Evolutionary conservation across 1,140 invertebrate genomes (phyloP), one percentile per base, ranked within the genome.

Genomic region (Rhopalosiphum maidis): DNA sequence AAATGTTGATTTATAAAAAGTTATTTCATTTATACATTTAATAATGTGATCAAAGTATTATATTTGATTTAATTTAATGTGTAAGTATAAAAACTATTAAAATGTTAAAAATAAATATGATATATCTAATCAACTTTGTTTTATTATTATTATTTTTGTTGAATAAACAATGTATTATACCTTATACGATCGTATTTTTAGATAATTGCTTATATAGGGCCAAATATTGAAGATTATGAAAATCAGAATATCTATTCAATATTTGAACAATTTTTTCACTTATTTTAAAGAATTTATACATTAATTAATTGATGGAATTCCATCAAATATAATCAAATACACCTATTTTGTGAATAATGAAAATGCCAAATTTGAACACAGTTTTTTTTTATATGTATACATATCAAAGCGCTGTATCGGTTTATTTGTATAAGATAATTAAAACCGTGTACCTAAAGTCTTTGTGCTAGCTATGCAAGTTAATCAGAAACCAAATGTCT

Each of bases 341-440:
- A 15, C 15, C 60, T 68, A 68, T n/a, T 68, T 68, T 85, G 37
- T 35, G 23, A 2, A 11, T 43, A 41, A 85, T 41, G 23, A 85
- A 85, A 41, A 85, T 85, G 9, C 8, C 4, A 85, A 43, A 85
- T 85, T 25, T 85, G 37, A 85, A 41, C 82, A 86, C 43, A 25
- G 23, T 5, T 86, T 86, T 86, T 23, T 23, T 46, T 87, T 87
- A n/a, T n/a, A 77, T 91, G 46, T 90, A 30, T 46, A 48, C 3
- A 51, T 91, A 23, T 25, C 54, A 41, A 55, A 60, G 37, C 9
- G 25, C 11, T 54, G 25, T 68, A 68, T 90, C 46, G 18, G 22
- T 88, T 55, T 77, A 91, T 91, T 77, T 91, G 60, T 48, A n/a
- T 68, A 91, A 82, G 6, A 91, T 91, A 77, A 91, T 91, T 68